Evolutionary conservation across 2,888 invertebrate genomes (phyloP).

Genomic region (Drosophila mercatorum): DNA sequence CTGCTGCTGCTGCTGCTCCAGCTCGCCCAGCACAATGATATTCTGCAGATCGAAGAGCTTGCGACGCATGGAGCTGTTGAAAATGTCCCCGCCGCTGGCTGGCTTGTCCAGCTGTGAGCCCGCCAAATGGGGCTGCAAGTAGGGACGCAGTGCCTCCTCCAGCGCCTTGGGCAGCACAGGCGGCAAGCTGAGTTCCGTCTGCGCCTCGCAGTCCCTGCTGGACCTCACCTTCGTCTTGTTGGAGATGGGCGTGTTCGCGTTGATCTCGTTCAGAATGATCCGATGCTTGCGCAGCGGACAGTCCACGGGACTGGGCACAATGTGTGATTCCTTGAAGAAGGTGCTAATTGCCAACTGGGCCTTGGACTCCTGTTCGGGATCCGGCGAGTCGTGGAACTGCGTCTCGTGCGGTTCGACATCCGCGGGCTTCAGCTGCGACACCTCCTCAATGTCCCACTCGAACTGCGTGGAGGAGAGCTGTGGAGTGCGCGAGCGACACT

Average conservation of each 20-base stretch:
- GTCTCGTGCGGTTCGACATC: slow-evolving; percentile 87
- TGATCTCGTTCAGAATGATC: slow-evolving; percentile 75
- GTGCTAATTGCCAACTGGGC: slow-evolving; percentile 87
- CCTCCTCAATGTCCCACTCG: slow-evolving; percentile 89
- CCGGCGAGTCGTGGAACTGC: slow-evolving; percentile 85
- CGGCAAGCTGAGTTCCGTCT: slow-evolving; percentile 87
- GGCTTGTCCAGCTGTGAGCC: slow-evolving; percentile 34
- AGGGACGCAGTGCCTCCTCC: slow-evolving; percentile 87
- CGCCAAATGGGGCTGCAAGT: slow-evolving; percentile 85
- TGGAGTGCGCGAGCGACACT: slow-evolving; percentile 80
- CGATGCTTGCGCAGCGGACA: slow-evolving; percentile 82
- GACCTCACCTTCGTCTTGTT: slow-evolving; percentile 66
- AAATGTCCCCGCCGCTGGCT: slow-evolving; percentile 55
- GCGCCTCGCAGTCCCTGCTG: slow-evolving; percentile 85
- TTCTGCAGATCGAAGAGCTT: slow-evolving; percentile 83
- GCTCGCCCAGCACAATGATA: slow-evolving; percentile 64
- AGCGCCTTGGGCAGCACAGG: slow-evolving; percentile 86
- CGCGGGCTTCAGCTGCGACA: slow-evolving; percentile 88
- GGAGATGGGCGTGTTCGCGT: slow-evolving; percentile 78
- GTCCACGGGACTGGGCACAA: slow-evolving; percentile 84
- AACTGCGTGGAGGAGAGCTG: slow-evolving; percentile 85
- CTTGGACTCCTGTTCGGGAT: slow-evolving; percentile 87
- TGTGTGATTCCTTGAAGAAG: slow-evolving; percentile 84
- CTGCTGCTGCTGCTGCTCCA: slow-evolving; percentile 33
- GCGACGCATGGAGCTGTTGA: slow-evolving; percentile 83